Evolutionary conservation across 1,140 invertebrate genomes (phyloP).

Genomic region (Eubasilissa regina): DNA sequence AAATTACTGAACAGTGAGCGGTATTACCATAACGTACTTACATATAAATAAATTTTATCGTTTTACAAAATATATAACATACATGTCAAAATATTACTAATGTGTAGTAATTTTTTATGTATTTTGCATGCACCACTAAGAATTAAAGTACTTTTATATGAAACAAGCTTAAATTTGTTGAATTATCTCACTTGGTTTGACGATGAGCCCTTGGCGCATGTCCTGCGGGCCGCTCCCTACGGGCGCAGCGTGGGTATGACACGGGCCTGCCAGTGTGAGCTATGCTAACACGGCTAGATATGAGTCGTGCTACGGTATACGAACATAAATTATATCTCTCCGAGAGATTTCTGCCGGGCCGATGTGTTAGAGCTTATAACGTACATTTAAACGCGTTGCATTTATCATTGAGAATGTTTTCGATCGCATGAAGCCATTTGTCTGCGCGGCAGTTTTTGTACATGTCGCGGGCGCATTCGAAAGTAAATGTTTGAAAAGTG

Average conservation of each 20-base stretch:
- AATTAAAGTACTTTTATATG: no score
- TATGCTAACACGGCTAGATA: constrained; percentile 48
- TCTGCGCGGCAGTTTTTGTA: constrained; percentile 30
- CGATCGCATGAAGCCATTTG: constrained; percentile 44
- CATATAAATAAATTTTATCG: no score
- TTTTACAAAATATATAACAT: no score
- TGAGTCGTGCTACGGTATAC: constrained; percentile 54
- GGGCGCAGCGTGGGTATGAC: constrained; percentile 20
- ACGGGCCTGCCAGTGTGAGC: constrained; percentile 3
- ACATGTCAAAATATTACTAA: no score
- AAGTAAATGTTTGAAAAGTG: constrained; percentile 38
- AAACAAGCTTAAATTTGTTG: no score
- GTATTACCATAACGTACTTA: no score
- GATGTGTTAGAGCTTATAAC: constrained; percentile 49
- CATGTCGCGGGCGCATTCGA: constrained; percentile 20
- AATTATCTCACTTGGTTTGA: no score
- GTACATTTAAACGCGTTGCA: constrained; percentile 47
- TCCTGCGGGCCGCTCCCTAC: no score
- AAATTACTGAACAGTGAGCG: no score
- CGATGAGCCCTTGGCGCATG: no score
- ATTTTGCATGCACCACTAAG: no score
- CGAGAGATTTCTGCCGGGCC: constrained; percentile 53
- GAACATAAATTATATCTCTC: constrained; percentile 59
- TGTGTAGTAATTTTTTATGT: no score
- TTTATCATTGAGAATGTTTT: constrained; percentile 51